A percentile compares a stretch with the other conserved stretches of the same genome.
phyloP scores from a whole-genome alignment of 2,888 invertebrate genomes.

The Noctuana brunneofusca region DNA sequence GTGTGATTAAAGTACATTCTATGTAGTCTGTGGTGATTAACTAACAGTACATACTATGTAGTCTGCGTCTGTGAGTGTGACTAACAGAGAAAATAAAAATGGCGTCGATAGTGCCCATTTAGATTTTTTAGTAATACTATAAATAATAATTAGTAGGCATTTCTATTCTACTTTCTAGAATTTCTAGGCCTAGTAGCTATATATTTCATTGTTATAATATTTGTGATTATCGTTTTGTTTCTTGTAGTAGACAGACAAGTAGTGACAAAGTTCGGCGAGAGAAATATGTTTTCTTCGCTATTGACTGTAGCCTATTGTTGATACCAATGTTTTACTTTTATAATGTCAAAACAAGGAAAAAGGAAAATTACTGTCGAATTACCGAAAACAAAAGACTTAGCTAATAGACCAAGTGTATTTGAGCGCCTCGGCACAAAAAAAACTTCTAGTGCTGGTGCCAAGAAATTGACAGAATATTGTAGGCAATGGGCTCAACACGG shows the following conservation, averaged over 20 bases:
- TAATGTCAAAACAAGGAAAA: conserved; percentile 86
- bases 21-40: no score
- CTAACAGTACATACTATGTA: no score
- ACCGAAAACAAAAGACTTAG: conserved; percentile 86
- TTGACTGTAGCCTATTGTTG: conserved; percentile 55
- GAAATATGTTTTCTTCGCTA: conserved; percentile 48
- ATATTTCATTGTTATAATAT: background rate
- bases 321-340: conserved; percentile 76
- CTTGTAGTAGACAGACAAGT: background rate
- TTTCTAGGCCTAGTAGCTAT: no score
- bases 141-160: background rate
- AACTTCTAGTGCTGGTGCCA: conserved; percentile 69
- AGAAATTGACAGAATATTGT: conserved; percentile 86
- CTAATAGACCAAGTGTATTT: conserved; percentile 90
- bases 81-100: background rate
- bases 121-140: background rate
- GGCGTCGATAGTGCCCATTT: background rate
- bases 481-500: conserved; percentile 91
- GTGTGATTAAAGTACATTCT: no score
- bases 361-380: conserved; percentile 90
- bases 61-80: no score
- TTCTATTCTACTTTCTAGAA: no score
- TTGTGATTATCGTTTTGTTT: background rate
- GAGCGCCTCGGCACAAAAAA: conserved; percentile 91
- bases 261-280: conserved; percentile 45